phyloP scores from a whole-genome alignment of 2,113 vertebrate species.

The Gymnorhina tibicen region DNA sequence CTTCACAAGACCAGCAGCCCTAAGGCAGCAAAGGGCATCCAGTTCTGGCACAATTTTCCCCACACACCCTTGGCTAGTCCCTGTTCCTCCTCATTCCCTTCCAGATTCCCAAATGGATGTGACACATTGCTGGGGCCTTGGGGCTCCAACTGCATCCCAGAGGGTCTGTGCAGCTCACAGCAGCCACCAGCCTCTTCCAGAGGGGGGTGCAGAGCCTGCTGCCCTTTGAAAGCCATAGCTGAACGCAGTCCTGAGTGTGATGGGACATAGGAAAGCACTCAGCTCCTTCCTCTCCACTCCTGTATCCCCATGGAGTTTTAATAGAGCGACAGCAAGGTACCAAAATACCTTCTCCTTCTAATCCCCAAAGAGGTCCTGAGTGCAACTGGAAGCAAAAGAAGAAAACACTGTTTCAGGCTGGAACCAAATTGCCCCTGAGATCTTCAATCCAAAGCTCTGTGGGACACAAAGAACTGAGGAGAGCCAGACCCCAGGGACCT shows the following conservation, averaged over 20 bases:
- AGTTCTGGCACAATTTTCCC: background rate
- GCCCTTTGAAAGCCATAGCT: background rate
- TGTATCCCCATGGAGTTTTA: background rate
- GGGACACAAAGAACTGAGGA: background rate
- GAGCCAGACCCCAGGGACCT: background rate
- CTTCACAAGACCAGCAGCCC: background rate
- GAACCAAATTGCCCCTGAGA: rapidly evolving
- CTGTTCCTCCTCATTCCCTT: background rate
- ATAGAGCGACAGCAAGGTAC: rapidly evolving
- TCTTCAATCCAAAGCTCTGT: background rate
- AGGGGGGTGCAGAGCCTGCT: background rate
- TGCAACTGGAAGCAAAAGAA: background rate
- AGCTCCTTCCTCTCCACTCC: background rate
- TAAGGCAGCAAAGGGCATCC: background rate
- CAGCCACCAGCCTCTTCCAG: background rate
- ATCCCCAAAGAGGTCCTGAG: background rate
- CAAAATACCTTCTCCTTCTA: background rate
- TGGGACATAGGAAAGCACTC: background rate
- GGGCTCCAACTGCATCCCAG: background rate
- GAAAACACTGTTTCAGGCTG: background rate
- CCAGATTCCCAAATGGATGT: background rate
- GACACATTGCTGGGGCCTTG: background rate
- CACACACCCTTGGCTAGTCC: background rate
- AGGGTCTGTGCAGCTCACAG: rapidly evolving
- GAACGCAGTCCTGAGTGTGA: background rate